Conservation (phyloP, 2,888 invertebrate species). For the Cheilosia grossa region DNA sequence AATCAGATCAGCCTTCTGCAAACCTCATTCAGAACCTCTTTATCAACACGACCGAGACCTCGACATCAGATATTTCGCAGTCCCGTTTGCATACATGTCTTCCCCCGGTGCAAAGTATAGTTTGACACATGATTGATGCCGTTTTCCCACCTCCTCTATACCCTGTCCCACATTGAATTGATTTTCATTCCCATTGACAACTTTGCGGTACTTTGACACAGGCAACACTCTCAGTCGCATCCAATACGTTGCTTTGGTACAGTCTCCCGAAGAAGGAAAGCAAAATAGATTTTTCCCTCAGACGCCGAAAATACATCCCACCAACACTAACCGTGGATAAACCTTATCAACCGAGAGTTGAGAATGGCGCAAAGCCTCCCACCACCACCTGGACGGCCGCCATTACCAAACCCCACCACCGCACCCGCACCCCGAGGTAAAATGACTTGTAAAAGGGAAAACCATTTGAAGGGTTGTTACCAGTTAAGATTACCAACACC, state of each 20-base stretch:
- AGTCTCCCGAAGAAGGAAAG: background rate
- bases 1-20: background rate
- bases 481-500: background rate
- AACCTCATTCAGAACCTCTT: background rate
- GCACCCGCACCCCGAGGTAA: background rate
- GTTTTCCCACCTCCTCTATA: background rate
- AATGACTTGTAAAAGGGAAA: background rate
- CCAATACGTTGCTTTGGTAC: background rate
- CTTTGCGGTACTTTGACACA: background rate
- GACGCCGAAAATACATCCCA: constrained; percentile 1
- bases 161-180: background rate
- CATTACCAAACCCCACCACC: background rate
- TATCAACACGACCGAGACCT: background rate
- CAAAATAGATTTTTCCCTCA: background rate
- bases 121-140: background rate
- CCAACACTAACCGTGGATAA: background rate
- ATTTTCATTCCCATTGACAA: background rate
- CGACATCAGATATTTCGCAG: background rate
- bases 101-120: background rate
- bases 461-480: background rate
- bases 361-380: background rate
- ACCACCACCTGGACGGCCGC: background rate
- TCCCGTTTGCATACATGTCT: background rate
- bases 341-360: background rate
- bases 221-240: background rate